Evolutionary conservation across 35 echinoderm and acorn worm genomes (phyloP).

Genomic region (Apostichopus parvimensis): DNA sequence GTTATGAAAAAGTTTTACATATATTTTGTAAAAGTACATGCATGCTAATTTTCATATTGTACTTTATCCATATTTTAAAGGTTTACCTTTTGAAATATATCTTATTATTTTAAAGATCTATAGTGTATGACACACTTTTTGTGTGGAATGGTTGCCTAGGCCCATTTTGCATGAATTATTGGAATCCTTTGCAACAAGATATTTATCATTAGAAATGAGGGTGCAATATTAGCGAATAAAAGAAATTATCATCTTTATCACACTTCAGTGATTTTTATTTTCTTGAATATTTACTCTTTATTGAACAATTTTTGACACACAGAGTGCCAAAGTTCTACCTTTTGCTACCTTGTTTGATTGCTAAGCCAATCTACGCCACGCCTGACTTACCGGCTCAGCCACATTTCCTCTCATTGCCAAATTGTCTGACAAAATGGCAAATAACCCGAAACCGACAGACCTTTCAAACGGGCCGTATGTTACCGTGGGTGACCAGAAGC

Average conservation of each 20-base stretch:
- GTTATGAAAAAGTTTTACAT: too few species aligned
- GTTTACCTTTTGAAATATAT: too few species aligned
- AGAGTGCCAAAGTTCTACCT: conserved; percentile 52
- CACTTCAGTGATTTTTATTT: background rate
- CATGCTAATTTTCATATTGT: too few species aligned
- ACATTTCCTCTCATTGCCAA: conserved; percentile 29
- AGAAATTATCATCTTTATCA: conserved; percentile 3
- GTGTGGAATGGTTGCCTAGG: too few species aligned
- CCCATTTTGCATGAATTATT: too few species aligned
- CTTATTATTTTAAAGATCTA: too few species aligned
- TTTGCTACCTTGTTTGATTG: conserved; percentile 32
- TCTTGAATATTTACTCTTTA: conserved; percentile 22
- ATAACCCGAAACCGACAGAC: conserved; percentile 11
- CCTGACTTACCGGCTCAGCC: conserved; percentile 18
- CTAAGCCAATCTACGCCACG: conserved; percentile 19
- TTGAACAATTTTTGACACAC: conserved; percentile 46
- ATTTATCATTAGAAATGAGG: too few species aligned
- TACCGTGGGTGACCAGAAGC: conserved; percentile 26
- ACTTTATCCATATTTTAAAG: too few species aligned
- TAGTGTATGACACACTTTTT: too few species aligned
- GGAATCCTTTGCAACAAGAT: too few species aligned
- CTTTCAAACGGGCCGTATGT: conserved; percentile 29
- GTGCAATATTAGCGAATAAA: background rate
- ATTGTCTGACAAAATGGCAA: background rate
- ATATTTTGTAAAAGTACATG: too few species aligned